A percentile compares a stretch with the other conserved stretches of the same genome.
Conservation (phyloP, 1,140 invertebrate genomes). For the Pogonomyrmex barbatus region DNA sequence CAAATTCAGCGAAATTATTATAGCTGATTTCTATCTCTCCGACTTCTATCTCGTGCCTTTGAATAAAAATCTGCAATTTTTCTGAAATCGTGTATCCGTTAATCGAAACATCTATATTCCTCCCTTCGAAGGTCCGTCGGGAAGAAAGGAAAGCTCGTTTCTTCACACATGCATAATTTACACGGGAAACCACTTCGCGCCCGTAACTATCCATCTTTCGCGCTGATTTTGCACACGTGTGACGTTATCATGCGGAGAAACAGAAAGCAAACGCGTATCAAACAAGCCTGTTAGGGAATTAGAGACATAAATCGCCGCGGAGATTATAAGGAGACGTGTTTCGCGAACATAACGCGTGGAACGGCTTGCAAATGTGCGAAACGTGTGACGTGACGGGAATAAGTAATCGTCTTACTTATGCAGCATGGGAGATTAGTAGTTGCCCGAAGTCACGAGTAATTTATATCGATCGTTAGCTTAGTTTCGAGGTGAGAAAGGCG, state of each 20-base stretch:
- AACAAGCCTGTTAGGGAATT: background rate
- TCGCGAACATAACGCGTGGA: background rate
- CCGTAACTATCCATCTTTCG: background rate
- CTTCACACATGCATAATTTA: background rate
- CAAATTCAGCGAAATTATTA: background rate
- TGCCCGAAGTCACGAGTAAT: slow-evolving; percentile 44
- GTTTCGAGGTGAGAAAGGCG: slow-evolving; percentile 28
- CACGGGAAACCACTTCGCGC: background rate
- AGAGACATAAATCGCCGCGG: background rate
- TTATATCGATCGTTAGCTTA: slow-evolving; percentile 51
- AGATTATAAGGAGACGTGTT: background rate
- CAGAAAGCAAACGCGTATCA: background rate
- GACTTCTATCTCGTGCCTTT: background rate
- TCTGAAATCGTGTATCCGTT: background rate
- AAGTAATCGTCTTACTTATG: slow-evolving; percentile 51
- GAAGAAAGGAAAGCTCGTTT: too few relatives aligned
- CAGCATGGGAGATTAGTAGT: slow-evolving; percentile 27
- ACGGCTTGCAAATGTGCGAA: slow-evolving; percentile 16
- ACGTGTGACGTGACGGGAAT: slow-evolving; percentile 37
- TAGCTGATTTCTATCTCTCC: background rate
- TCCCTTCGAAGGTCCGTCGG: background rate
- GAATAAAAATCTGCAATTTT: background rate
- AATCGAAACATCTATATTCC: background rate
- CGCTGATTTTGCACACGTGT: background rate
- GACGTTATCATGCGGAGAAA: background rate